phyloP scores from a whole-genome alignment of 2,113 vertebrate genomes.

The Callipepla californica region DNA sequence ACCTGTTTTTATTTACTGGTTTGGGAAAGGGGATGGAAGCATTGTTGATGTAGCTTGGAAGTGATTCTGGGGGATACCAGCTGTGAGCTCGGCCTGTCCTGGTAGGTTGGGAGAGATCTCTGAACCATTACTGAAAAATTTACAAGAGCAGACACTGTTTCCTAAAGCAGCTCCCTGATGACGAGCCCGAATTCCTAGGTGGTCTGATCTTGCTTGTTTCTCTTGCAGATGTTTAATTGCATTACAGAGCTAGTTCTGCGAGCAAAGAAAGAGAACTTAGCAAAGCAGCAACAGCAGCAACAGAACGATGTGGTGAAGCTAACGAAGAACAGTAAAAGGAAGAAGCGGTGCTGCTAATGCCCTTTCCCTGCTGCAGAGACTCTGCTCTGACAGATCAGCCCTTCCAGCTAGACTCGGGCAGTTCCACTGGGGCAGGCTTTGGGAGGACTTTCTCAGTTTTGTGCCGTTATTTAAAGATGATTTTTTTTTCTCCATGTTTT shows the following conservation, averaged over 20 bases:
- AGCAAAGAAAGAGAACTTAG: constrained; percentile 97
- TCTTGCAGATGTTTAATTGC: constrained; percentile 98
- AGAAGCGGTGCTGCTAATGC: constrained; percentile 97
- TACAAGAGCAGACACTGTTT: neutral
- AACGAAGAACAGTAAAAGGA: constrained; percentile 97
- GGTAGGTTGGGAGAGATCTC: neutral
- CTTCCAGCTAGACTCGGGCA: constrained; percentile 74
- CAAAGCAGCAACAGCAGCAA: constrained; percentile 97
- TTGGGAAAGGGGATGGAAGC: neutral
- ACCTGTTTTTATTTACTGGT: neutral
- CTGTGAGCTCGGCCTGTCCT: fast-evolving
- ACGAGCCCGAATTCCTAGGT: neutral
- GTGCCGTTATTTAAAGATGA: constrained; percentile 87
- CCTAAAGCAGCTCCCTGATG: neutral
- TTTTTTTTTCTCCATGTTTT: constrained; percentile 80
- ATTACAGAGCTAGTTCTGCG: constrained; percentile 98
- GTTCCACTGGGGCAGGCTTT: constrained; percentile 70
- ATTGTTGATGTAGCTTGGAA: neutral
- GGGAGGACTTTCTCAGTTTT: constrained; percentile 79
- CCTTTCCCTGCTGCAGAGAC: constrained; percentile 76
- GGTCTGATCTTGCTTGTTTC: constrained; percentile 38
- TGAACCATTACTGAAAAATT: neutral
- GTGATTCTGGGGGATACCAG: neutral
- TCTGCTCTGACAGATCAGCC: constrained; percentile 77
- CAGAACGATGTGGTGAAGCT: constrained; percentile 98